phyloP scores from a whole-genome alignment of 2,113 vertebrate species.

The Varanus salvator region DNA sequence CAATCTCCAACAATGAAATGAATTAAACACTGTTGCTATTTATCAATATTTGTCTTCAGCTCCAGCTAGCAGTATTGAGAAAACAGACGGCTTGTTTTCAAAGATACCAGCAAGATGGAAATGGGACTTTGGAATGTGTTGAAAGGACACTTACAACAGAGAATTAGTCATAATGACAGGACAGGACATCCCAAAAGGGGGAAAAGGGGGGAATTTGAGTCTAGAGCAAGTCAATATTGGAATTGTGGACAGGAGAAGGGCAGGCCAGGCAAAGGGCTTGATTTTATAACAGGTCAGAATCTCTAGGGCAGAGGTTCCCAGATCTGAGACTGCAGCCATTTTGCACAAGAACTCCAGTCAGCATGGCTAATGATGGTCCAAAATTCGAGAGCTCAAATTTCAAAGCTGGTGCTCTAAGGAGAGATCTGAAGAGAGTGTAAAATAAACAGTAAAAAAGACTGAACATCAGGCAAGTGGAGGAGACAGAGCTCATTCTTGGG shows the following conservation, averaged over 20 bases:
- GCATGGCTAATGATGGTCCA: not conserved
- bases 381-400: not conserved
- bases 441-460: not conserved
- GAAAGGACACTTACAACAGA: slow-evolving; percentile 14
- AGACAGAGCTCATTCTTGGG: not conserved
- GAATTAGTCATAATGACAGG: slow-evolving; percentile 21
- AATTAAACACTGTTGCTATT: slow-evolving; percentile 57
- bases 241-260: too few relatives aligned
- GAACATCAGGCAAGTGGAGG: not conserved
- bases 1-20: slow-evolving; percentile 66
- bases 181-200: not conserved
- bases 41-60: slow-evolving; percentile 67
- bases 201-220: not conserved
- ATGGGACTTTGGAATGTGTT: not conserved
- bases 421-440: not conserved
- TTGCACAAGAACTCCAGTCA: not conserved
- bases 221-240: too few relatives aligned
- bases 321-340: too few relatives aligned
- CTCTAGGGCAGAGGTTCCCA: not conserved
- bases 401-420: not conserved
- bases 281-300: not conserved
- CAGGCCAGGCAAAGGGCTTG: not conserved
- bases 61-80: slow-evolving; percentile 46
- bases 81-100: slow-evolving; percentile 60
- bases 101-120: slow-evolving; percentile 54